A percentile compares a stretch with the other conserved stretches of the same genome.
These are phyloP conservation scores for Cistogaster globosa DNA, from an alignment of 2,888 invertebrate species.

Conservation along the genomic window DNA sequence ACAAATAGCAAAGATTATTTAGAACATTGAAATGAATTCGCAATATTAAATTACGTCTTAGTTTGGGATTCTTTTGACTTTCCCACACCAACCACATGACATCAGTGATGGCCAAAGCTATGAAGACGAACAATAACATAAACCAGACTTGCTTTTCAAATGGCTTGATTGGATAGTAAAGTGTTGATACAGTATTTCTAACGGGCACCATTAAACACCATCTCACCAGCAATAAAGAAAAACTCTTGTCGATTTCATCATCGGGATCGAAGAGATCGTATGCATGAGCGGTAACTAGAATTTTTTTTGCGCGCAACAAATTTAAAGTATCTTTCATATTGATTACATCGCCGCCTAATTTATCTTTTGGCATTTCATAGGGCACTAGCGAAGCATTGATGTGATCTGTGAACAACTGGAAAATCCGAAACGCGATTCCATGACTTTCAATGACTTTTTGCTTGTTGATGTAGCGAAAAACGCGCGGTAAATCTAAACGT, in stretches of 20 bases:
- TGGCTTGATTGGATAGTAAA: conserved; percentile 76
- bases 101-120: conserved; percentile 11
- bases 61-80: neutral
- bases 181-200: conserved; percentile 75
- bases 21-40: conserved; percentile 33
- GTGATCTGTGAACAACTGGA: conserved; percentile 41
- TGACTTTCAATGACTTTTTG: neutral
- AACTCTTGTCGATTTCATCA: conserved; percentile 76
- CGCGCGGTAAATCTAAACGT: conserved; percentile 75
- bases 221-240: conserved; percentile 76
- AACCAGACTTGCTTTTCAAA: conserved; percentile 71
- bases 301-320: conserved; percentile 72
- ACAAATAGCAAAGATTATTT: conserved; percentile 74
- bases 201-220: conserved; percentile 78
- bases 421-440: conserved; percentile 36
- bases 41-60: neutral
- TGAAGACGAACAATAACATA: neutral
- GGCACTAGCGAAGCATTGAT: conserved; percentile 73
- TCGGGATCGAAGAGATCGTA: conserved; percentile 76
- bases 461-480: conserved; percentile 72
- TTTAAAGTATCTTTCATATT: conserved; percentile 76
- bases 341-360: conserved; percentile 71
- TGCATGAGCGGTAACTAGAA: conserved; percentile 76
- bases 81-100: conserved; percentile 15
- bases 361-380: conserved; percentile 50